Conservation (phyloP, 2,797 vertebrate species). For the Xenopus petersii region DNA sequence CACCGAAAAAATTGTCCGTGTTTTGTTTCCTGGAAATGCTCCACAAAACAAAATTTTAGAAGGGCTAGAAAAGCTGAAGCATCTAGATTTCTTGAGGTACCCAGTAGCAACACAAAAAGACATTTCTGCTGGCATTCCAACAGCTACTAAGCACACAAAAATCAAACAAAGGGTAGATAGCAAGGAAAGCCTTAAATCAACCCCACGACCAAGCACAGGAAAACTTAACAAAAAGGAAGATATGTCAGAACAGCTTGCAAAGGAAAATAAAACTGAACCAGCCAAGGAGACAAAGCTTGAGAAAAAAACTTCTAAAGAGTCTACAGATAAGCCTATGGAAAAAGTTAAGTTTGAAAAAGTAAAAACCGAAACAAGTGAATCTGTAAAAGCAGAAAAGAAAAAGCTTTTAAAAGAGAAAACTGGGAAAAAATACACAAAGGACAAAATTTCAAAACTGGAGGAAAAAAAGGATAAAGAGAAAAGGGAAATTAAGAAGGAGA, state of each 20-base stretch:
- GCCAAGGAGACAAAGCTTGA: conserved; percentile 84
- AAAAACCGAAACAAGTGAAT: conserved; percentile 72
- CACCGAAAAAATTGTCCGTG: conserved; percentile 92
- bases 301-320: conserved; percentile 79
- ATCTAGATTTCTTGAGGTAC: conserved; percentile 91
- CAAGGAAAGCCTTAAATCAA: conserved; percentile 94
- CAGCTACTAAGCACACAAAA: conserved; percentile 88
- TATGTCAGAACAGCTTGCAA: conserved; percentile 72
- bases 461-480: conserved; percentile 98
- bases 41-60: conserved; percentile 98
- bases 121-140: conserved; percentile 77
- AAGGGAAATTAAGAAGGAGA: conserved; percentile 90
- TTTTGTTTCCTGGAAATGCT: conserved; percentile 96
- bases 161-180: conserved; percentile 93
- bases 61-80: conserved; percentile 92
- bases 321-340: conserved; percentile 71
- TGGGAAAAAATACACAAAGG: conserved; percentile 85
- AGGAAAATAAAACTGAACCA: conserved; percentile 77
- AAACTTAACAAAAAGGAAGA: conserved; percentile 83
- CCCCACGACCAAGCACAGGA: conserved; percentile 74
- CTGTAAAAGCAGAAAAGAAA: conserved; percentile 85
- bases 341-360: conserved; percentile 80
- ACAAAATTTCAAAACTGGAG: conserved; percentile 85
- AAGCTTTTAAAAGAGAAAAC: conserved; percentile 84
- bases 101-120: conserved; percentile 95